phyloP scores from a whole-genome alignment of 2,113 vertebrate genomes.

The Oryzias javanicus region DNA sequence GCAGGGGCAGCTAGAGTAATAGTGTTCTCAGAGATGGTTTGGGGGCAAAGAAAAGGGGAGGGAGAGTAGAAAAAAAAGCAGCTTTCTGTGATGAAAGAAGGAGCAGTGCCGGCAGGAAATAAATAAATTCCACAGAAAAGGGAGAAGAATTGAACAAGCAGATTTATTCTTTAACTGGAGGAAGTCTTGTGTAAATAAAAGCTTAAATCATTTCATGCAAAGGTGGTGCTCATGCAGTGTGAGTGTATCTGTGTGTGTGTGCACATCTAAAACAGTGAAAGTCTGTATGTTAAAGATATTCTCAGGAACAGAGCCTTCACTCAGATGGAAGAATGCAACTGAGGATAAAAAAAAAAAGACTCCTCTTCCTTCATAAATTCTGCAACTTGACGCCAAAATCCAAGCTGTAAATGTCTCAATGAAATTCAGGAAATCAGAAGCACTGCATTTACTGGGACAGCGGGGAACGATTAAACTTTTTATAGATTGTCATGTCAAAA shows the following conservation, averaged over 20 bases:
- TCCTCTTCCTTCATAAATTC: slow-evolving; percentile 13
- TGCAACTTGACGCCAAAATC: slow-evolving; percentile 9
- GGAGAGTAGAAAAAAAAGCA: slow-evolving; percentile 45
- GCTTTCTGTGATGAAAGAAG: slow-evolving; percentile 63
- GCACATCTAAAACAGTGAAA: background rate
- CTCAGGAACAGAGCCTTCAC: slow-evolving; percentile 18
- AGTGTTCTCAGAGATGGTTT: slow-evolving; percentile 39
- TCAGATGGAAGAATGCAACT: slow-evolving; percentile 20
- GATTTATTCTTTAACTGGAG: slow-evolving; percentile 47
- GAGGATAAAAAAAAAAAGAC: slow-evolving; percentile 27
- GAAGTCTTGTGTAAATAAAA: slow-evolving; percentile 63
- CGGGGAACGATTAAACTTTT: slow-evolving; percentile 25
- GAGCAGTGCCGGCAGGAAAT: slow-evolving; percentile 51
- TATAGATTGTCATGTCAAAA: slow-evolving; percentile 21
- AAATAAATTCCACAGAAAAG: slow-evolving; percentile 62
- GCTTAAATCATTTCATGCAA: slow-evolving; percentile 60
- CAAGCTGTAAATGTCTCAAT: slow-evolving; percentile 32
- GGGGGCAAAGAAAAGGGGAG: slow-evolving; percentile 21
- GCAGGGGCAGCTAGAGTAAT: slow-evolving; percentile 43
- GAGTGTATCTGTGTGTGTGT: background rate
- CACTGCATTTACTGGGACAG: background rate
- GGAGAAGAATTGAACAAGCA: slow-evolving; percentile 43
- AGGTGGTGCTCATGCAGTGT: slow-evolving; percentile 28
- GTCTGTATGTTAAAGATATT: slow-evolving; percentile 9
- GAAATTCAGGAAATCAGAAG: slow-evolving; percentile 23